A percentile compares a stretch with the other conserved stretches of the same genome.
These are phyloP conservation scores for Periphyllus acericola DNA, from an alignment of 2,888 invertebrate species.

Conservation along the genomic window DNA sequence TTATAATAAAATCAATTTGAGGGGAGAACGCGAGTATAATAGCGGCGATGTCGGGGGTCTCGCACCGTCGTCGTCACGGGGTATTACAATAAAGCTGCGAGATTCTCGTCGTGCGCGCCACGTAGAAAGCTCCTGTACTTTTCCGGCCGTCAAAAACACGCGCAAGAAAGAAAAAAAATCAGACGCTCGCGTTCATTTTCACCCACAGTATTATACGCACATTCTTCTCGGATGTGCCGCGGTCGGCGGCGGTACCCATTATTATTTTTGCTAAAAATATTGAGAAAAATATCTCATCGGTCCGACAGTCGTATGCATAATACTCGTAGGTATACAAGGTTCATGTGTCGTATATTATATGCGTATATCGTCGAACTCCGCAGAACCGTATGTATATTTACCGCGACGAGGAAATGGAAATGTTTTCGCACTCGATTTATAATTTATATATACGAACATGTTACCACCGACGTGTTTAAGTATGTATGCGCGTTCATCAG, in stretches of 20 bases:
- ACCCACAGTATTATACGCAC: neutral
- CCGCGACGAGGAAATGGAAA: neutral
- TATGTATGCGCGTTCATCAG: neutral
- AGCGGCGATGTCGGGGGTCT: neutral
- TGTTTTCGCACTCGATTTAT: neutral
- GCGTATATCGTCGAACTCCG: no score
- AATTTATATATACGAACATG: no score
- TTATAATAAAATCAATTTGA: conserved; percentile 49
- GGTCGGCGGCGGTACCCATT: neutral
- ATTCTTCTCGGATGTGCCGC: neutral
- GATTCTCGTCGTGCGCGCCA: neutral
- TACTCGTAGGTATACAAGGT: no score
- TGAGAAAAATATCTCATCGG: no score
- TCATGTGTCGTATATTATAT: no score
- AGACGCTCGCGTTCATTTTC: neutral
- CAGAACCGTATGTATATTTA: no score
- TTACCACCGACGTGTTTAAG: no score
- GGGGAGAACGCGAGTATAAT: neutral
- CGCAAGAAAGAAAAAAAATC: neutral
- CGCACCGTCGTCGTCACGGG: neutral
- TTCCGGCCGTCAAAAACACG: neutral
- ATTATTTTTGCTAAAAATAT: no score
- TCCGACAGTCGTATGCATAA: no score
- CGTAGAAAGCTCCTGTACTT: conserved; percentile 3
- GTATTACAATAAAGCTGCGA: neutral